Base-by-base conservation (phyloP, 1,140 invertebrate species). In the Dolichoris vasculosae region DNA sequence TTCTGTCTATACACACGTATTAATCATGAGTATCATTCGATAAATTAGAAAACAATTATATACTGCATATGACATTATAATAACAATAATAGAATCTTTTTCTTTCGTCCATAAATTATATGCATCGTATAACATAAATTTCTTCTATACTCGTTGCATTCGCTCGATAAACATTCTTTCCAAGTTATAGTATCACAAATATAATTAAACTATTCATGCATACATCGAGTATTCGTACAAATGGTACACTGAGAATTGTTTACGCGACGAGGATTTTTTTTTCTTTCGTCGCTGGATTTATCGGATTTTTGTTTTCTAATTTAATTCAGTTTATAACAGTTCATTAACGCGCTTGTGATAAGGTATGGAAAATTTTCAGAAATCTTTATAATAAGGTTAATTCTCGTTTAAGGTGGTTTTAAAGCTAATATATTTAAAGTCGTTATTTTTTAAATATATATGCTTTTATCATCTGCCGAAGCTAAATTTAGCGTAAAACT, bases 1-100 rank as follows among this genome's bases (percentile, higher is more conserved):
- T 48, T 1, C 7, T 17, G 20, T 30, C 26, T 35, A n/a, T 75
- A 64, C 32, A 38, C 30, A 77, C 7, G 32, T 43, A 32, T 51
- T 43, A 69, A 73, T 84, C 63, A 84, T 55, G 9, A 40, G 30
- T 69, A 63, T 32, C 35, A 40, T 32, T 79, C 63, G 20, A 55
- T 59, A 26, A 69, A 73, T 59, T 80, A 75, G 1, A 85, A 73
- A 85, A 85, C 20, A 81, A 79, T 84, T 73, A 38, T 48, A 38
- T 73, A 32, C 32, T 73, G 26, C 13, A 0, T 80, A 73, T 78
- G 30, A 81, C 75, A 48, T 35, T 43, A 59, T 78, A 20, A 80
- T 81, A 85, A 85, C 78, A 85, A 75, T 85, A 32, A 81, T 85
- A 81, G 48, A 85, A 80, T 81, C 43, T 73, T 2, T 80, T 38